Percentiles rank a stretch among this genome's conserved stretches.
Conservation (phyloP, 2,113 vertebrate species). For the Hemiscyllium ocellatum region DNA sequence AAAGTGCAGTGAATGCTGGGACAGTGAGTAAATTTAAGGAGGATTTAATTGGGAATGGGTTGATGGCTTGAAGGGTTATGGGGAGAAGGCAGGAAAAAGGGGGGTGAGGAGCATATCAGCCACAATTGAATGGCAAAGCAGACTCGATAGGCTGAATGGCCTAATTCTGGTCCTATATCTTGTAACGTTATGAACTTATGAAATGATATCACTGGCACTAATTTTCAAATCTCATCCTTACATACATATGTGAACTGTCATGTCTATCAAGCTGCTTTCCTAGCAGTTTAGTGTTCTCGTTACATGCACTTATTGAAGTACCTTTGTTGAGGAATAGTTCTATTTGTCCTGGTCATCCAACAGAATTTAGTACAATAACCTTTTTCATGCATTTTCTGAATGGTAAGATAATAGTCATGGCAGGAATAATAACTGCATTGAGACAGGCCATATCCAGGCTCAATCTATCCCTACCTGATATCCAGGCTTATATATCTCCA, state of each 20-base stretch:
- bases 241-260: neutral
- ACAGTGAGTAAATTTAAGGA: too few species aligned
- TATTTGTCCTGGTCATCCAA: neutral
- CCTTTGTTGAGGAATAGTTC: neutral
- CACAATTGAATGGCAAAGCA: too few species aligned
- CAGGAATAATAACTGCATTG: neutral
- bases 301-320: too few species aligned
- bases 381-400: neutral
- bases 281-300: neutral
- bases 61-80: too few species aligned
- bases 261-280: neutral
- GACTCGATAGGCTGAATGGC: too few species aligned
- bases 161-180: too few species aligned
- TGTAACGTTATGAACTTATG: too few species aligned
- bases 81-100: too few species aligned
- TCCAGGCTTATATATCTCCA: neutral
- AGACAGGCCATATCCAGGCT: neutral
- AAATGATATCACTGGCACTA: neutral
- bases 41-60: too few species aligned
- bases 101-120: too few species aligned
- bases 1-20: too few species aligned
- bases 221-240: neutral
- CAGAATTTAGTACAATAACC: neutral
- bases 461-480: neutral
- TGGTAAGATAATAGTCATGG: neutral